Conservation (phyloP, 2,113 vertebrate species). For the Ovibos moschatus region DNA sequence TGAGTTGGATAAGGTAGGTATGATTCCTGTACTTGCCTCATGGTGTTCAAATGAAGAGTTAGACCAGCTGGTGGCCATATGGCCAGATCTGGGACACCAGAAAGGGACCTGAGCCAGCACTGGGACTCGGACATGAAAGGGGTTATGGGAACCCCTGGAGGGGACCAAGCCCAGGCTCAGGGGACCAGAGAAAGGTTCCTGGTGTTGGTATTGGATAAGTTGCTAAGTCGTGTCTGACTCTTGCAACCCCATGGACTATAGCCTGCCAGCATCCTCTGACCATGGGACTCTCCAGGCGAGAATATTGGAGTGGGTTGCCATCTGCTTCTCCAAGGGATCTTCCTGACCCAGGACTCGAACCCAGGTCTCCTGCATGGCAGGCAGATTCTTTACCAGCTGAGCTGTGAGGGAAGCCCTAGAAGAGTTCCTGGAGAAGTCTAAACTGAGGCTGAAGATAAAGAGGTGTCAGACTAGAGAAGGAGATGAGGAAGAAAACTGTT, state of each 20-base stretch:
- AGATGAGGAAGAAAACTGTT: background rate
- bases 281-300: background rate
- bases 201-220: background rate
- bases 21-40: background rate
- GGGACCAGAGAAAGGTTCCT: background rate
- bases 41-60: background rate
- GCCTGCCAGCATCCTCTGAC: background rate
- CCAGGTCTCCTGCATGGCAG: background rate
- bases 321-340: background rate
- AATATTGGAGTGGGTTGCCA: background rate
- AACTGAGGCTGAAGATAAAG: background rate
- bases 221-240: background rate
- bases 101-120: background rate
- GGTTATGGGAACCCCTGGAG: background rate
- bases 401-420: background rate
- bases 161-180: background rate
- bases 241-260: background rate
- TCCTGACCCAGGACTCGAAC: background rate
- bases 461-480: background rate
- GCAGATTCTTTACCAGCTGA: background rate
- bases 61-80: background rate
- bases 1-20: background rate
- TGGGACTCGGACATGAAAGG: background rate
- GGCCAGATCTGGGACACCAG: background rate
- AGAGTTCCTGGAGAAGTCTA: background rate